Evolutionary conservation across 2,888 invertebrate genomes (phyloP).

Genomic region (Graphium colonna): DNA sequence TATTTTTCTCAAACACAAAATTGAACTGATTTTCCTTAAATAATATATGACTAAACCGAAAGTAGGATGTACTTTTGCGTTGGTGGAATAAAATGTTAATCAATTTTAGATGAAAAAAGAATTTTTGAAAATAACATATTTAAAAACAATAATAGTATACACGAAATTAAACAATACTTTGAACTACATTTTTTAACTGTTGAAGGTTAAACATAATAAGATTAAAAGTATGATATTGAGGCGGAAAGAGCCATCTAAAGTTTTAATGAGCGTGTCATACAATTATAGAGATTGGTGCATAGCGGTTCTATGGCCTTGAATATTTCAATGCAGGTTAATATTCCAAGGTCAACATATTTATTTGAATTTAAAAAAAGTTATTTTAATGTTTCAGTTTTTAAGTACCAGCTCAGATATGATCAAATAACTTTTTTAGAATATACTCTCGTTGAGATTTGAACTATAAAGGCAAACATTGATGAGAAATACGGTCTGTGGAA

Average conservation of each 20-base stretch:
- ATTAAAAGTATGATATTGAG: slow-evolving; percentile 1
- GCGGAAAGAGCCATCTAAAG: slow-evolving; percentile 13
- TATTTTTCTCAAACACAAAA: too few relatives aligned
- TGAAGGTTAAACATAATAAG: slow-evolving; percentile 8
- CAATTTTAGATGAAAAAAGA: too few relatives aligned
- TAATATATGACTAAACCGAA: too few relatives aligned
- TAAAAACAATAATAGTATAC: too few relatives aligned
- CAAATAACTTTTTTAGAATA: neutral
- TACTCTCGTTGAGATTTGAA: neutral
- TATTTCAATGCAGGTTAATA: slow-evolving; percentile 2
- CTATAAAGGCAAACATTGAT: neutral
- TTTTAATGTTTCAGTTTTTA: neutral
- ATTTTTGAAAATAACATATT: too few relatives aligned
- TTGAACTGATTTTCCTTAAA: too few relatives aligned
- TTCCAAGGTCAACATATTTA: slow-evolving; percentile 8
- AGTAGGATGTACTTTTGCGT: too few relatives aligned
- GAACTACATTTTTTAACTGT: neutral
- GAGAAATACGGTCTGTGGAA: neutral
- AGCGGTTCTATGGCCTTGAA: slow-evolving; percentile 8
- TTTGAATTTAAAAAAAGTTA: neutral
- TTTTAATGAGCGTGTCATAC: slow-evolving; percentile 13
- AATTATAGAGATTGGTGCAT: slow-evolving; percentile 10
- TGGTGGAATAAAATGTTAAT: too few relatives aligned
- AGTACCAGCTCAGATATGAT: too few relatives aligned
- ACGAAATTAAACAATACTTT: neutral